These are phyloP conservation scores for Trididemnum miniatum DNA, from an alignment of 23 tunicate species.

Conservation along the genomic window DNA sequence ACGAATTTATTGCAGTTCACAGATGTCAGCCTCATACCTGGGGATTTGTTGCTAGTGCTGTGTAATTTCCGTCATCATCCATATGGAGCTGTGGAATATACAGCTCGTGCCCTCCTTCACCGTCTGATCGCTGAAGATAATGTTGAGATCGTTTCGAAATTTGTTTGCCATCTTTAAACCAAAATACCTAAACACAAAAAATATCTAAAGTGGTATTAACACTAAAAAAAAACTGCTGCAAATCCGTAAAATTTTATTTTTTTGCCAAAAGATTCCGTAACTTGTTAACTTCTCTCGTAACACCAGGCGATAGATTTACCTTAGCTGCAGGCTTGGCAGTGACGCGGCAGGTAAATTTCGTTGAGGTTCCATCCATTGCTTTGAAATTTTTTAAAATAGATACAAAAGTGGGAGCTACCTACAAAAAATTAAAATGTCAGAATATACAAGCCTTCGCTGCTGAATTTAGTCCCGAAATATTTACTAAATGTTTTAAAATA, in stretches of 20 bases:
- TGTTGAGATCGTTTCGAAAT: slow-evolving; percentile 90
- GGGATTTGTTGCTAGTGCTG: slow-evolving; percentile 88
- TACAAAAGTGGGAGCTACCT: slow-evolving; percentile 43
- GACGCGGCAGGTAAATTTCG: slow-evolving; percentile 55
- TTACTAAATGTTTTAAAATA: too few species aligned
- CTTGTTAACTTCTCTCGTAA: too few species aligned
- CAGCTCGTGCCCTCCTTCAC: slow-evolving; percentile 53
- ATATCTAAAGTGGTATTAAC: too few species aligned
- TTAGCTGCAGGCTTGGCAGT: slow-evolving; percentile 54
- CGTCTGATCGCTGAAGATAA: slow-evolving; percentile 55
- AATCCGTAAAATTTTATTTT: too few species aligned
- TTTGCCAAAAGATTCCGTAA: too few species aligned
- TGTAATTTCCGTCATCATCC: slow-evolving; percentile 96
- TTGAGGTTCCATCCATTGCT: slow-evolving; percentile 60
- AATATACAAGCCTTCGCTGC: too few species aligned
- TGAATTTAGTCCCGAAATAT: too few species aligned
- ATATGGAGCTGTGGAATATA: slow-evolving; percentile 65
- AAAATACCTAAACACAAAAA: slow-evolving; percentile 56
- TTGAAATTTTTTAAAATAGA: slow-evolving; percentile 43
- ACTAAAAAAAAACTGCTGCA: too few species aligned
- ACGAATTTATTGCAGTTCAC: too few species aligned
- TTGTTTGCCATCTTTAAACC: slow-evolving; percentile 99
- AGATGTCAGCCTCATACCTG: slow-evolving; percentile 71
- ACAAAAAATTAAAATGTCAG: too few species aligned
- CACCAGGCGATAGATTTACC: too few species aligned